Evolutionary conservation across 2,888 invertebrate species (phyloP).

Genomic region (Drosophila anceps): DNA sequence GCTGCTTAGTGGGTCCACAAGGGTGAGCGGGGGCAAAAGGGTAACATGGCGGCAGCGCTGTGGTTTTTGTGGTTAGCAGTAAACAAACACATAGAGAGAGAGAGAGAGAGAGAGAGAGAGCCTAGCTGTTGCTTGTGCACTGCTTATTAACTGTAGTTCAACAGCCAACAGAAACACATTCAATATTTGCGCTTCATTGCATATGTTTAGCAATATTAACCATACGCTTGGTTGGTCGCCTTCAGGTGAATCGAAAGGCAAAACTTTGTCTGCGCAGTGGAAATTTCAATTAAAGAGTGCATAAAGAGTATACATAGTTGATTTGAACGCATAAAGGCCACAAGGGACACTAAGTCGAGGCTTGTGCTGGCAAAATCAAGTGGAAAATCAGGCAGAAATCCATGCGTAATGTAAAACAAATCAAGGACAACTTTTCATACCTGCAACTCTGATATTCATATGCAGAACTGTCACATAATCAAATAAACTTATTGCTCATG

Average conservation of each 20-base stretch:
- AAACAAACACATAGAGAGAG: constrained; percentile 38
- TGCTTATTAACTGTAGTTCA: constrained; percentile 27
- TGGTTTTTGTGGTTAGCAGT: constrained; percentile 50
- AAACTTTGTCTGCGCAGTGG: neutral
- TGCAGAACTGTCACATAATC: constrained; percentile 2
- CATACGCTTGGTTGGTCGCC: constrained; percentile 19
- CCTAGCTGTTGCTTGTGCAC: constrained; percentile 5
- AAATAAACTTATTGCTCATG: constrained; percentile 4
- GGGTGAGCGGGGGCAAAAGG: neutral
- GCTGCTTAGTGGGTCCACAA: neutral
- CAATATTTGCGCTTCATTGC: constrained; percentile 43
- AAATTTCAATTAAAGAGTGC: neutral
- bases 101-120: neutral
- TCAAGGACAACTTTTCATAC: neutral
- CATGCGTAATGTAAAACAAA: neutral
- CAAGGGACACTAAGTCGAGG: neutral
- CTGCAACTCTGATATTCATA: neutral
- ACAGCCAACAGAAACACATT: constrained; percentile 35
- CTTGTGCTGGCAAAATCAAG: neutral
- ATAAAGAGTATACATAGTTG: neutral
- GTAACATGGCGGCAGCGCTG: constrained; percentile 24
- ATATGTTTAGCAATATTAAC: constrained; percentile 29
- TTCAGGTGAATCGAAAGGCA: neutral
- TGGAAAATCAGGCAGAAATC: constrained; percentile 2
- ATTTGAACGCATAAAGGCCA: neutral